Percentiles rank a stretch among this genome's conserved stretches.
These are phyloP conservation scores for Ariopsis seemanni DNA, from an alignment of 2,113 vertebrate species.

Conservation along the genomic window DNA sequence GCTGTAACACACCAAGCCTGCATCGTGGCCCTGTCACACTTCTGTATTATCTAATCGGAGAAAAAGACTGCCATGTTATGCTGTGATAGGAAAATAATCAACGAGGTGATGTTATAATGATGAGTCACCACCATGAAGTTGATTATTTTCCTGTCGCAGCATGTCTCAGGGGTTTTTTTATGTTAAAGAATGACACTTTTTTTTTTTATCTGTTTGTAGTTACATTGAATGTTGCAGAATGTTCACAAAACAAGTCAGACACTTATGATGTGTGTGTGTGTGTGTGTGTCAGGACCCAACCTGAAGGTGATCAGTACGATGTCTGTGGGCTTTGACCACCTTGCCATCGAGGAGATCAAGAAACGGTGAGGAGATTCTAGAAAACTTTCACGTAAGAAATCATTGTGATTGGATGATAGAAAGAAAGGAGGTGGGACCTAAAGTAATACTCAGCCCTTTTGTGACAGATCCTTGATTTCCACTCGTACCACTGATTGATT, in stretches of 20 bases:
- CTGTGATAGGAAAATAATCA: neutral
- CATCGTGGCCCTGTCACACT: neutral
- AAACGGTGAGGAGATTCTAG: conserved; percentile 61
- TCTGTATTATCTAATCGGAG: neutral
- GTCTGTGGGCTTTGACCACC: conserved; percentile 68
- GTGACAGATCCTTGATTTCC: neutral
- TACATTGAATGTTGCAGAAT: neutral
- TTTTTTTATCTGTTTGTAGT: neutral
- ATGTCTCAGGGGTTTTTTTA: neutral
- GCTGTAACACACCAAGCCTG: neutral
- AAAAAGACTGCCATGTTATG: neutral
- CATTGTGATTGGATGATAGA: neutral
- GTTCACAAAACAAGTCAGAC: neutral
- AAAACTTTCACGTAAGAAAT: neutral
- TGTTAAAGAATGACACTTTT: neutral
- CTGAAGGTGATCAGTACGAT: conserved; percentile 75
- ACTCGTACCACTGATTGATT: too few relatives aligned
- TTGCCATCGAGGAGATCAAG: conserved; percentile 65
- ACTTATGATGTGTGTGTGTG: neutral
- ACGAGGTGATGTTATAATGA: neutral
- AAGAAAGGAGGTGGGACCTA: neutral
- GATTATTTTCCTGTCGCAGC: neutral
- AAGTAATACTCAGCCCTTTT: neutral
- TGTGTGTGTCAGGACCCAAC: conserved; percentile 60
- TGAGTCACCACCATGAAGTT: neutral